Conservation (phyloP, 2,888 invertebrate genomes). For the Monochamus alternatus region DNA sequence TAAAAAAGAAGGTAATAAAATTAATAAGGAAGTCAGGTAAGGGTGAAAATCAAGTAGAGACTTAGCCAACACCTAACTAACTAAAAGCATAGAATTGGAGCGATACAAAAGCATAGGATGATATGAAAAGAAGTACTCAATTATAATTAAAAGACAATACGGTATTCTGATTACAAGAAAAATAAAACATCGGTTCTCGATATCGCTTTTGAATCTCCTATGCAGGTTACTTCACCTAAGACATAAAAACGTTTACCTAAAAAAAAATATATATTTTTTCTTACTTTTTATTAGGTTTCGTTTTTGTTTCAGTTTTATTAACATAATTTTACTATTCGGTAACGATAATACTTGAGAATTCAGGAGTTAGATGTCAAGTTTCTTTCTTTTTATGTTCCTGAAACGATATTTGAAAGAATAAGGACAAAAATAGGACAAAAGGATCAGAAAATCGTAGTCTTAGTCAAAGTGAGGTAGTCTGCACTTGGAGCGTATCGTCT, state of each 20-base stretch:
- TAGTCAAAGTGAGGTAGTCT: no score
- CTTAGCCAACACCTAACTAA: constrained; percentile 49
- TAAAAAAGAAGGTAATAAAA: not conserved
- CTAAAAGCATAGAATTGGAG: constrained; percentile 37
- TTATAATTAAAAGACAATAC: constrained; percentile 38
- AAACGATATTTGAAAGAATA: no score
- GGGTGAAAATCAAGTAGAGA: constrained; percentile 20
- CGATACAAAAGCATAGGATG: constrained; percentile 47
- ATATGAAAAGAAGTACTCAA: constrained; percentile 45
- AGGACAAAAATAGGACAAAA: no score
- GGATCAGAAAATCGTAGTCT: no score
- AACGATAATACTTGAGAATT: no score
- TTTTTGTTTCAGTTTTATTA: no score
- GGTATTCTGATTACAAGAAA: constrained; percentile 1
- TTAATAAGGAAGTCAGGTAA: not conserved
- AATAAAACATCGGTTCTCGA: not conserved
- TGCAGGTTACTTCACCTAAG: not conserved
- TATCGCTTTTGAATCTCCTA: not conserved
- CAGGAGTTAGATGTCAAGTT: no score
- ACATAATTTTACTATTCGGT: no score
- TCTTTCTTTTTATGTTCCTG: no score
- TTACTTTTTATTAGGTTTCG: not conserved
- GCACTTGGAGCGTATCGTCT: constrained; percentile 9
- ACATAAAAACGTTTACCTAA: not conserved
- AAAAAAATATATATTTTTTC: no score